Evolutionary conservation across 2,888 invertebrate genomes (phyloP), one percentile per base, ranked within the genome.

Genomic region (Eristalinus aeneus): DNA sequence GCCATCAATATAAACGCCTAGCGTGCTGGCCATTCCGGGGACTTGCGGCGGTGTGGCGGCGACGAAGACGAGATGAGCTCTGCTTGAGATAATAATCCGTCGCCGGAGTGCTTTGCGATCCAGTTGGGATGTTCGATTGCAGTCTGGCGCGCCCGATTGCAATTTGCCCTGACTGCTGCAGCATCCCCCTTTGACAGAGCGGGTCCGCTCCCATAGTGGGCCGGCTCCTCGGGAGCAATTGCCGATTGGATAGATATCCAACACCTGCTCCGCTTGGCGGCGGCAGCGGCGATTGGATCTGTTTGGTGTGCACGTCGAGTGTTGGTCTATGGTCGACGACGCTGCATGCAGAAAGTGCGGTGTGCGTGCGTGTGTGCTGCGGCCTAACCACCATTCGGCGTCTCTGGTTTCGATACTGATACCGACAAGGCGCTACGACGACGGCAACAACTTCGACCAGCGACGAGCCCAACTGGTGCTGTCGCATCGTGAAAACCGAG

Each of bases 1-100:
- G 81, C 85, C 85, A 85, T 85, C 85, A 85, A 85, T 85, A 82
- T 86, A 78, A 82, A 86, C 82, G 82, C 86, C 86, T 82, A 60
- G 77, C 16, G 58, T 31, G 31, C 60, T 32, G 39, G 46, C 23
- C 56, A 22, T 23, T 27, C 60, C 46, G 20, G 46, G 53, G 39
- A 12, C 68, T 23, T n/a, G n/a, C n/a, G n/a, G n/a, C n/a, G n/a
- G n/a, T n/a, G n/a, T n/a, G n/a, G n/a, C n/a, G n/a, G n/a, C n/a
- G n/a, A 63, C 27, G 60, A 46, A 68, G 82, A 75, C 82, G 58
- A 85, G 85, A 85, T 86, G 82, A 86, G 86, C 82, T 76, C 86
- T 74, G 77, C 77, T 86, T 86, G 82, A 81, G 86, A 86, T 86
- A 82, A 81, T 86, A 86, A 86, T 86, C 82, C 74, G 71, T 69